These are phyloP conservation scores for Copsychus sechellarum DNA, from an alignment of 2,113 vertebrate genomes.

Conservation along the genomic window DNA sequence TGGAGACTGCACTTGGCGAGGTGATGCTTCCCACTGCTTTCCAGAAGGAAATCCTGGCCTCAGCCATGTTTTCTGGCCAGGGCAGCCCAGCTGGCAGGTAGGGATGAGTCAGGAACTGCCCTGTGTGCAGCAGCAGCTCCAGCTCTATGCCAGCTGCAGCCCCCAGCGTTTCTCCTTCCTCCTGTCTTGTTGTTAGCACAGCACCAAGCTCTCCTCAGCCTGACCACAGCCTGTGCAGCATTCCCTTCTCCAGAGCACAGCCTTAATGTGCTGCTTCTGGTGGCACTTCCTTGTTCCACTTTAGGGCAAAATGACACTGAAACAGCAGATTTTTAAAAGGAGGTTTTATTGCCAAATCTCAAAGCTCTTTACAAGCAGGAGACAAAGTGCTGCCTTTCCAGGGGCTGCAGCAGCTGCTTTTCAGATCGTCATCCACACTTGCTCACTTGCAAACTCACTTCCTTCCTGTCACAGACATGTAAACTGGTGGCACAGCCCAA, in stretches of 20 bases:
- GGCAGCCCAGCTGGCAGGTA: neutral
- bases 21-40: neutral
- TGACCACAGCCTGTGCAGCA: neutral
- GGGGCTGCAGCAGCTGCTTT: conserved; percentile 14
- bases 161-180: neutral
- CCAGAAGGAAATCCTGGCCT: neutral
- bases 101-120: neutral
- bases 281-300: neutral
- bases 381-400: conserved; percentile 37
- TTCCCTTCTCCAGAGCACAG: neutral
- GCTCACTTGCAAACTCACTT: conserved; percentile 36
- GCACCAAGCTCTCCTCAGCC: neutral
- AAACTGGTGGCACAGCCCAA: conserved; percentile 30
- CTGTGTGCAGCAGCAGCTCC: neutral
- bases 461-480: conserved; percentile 42
- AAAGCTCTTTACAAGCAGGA: conserved; percentile 66
- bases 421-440: neutral
- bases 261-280: neutral
- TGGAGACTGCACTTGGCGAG: neutral
- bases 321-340: conserved; percentile 39
- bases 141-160: neutral
- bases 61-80: neutral
- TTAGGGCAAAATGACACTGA: conserved; percentile 45
- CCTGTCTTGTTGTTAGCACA: neutral
- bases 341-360: conserved; percentile 73